These are phyloP conservation scores for Amaurobius ferox DNA, from an alignment of 2,888 invertebrate species.

Conservation along the genomic window DNA sequence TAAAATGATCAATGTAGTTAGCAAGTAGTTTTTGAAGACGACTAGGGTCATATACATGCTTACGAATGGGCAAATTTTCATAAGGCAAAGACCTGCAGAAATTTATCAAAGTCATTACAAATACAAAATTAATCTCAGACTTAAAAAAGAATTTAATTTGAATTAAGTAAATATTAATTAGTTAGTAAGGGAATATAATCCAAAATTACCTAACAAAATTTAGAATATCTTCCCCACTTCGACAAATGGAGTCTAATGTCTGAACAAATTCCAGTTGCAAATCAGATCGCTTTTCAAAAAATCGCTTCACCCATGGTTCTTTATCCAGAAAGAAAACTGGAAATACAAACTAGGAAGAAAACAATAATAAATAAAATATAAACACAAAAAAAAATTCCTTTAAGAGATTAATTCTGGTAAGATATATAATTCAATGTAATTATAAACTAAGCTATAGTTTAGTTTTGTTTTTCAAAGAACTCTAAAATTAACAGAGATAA, in stretches of 20 bases:
- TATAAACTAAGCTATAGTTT: too few species aligned
- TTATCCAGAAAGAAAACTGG: conserved; percentile 38
- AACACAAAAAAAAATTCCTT: too few species aligned
- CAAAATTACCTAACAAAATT: conserved; percentile 35
- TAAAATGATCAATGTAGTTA: conserved; percentile 21
- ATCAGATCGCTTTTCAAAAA: conserved; percentile 5
- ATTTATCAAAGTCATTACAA: neutral
- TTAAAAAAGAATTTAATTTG: neutral
- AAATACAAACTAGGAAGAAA: conserved; percentile 33
- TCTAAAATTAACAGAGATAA: too few species aligned
- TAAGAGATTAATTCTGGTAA: too few species aligned
- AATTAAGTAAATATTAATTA: too few species aligned
- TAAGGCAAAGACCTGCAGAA: neutral
- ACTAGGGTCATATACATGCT: neutral
- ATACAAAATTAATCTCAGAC: neutral
- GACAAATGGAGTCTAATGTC: conserved; percentile 24
- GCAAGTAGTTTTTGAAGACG: conserved; percentile 31
- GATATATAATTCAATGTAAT: too few species aligned
- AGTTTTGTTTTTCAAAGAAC: too few species aligned
- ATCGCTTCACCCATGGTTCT: conserved; percentile 22
- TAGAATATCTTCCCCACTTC: neutral
- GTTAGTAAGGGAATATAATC: too few species aligned
- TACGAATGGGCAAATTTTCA: neutral
- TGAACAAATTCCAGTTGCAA: conserved; percentile 23
- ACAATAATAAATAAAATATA: too few species aligned